Conservation (phyloP, 2,113 vertebrate genomes). For the Nesoenas mayeri region DNA sequence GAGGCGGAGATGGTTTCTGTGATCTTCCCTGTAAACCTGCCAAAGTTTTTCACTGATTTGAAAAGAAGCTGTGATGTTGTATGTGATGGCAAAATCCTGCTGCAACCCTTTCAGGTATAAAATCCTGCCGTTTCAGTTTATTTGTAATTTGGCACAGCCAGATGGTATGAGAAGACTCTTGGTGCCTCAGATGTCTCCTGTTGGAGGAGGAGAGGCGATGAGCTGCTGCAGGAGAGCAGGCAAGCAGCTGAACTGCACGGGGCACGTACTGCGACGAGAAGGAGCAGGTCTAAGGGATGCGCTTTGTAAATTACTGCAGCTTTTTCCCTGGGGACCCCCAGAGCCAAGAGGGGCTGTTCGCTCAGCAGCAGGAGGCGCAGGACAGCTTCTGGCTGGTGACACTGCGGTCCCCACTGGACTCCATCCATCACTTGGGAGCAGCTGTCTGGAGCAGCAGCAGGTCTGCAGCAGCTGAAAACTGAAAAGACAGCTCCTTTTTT, state of each 20-base stretch:
- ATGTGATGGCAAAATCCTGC: not conserved
- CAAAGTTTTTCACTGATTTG: not conserved
- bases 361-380: not conserved
- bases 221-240: not conserved
- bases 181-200: not conserved
- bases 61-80: not conserved
- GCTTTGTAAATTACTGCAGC: not conserved
- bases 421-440: not conserved
- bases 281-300: not conserved
- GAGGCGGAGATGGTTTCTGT: not conserved
- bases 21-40: not conserved
- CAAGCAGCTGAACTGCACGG: fast-evolving
- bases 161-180: not conserved
- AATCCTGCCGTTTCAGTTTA: not conserved
- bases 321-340: not conserved
- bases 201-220: not conserved
- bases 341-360: not conserved
- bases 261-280: not conserved
- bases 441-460: not conserved
- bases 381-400: not conserved
- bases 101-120: not conserved
- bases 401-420: not conserved
- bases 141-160: not conserved
- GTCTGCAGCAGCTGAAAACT: not conserved
- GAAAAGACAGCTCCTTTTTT: not conserved